A percentile compares a stretch with the other conserved stretches of the same genome.
These are phyloP conservation scores for Pentalonia nigronervosa DNA, from an alignment of 1,140 invertebrate species.

Conservation along the genomic window DNA sequence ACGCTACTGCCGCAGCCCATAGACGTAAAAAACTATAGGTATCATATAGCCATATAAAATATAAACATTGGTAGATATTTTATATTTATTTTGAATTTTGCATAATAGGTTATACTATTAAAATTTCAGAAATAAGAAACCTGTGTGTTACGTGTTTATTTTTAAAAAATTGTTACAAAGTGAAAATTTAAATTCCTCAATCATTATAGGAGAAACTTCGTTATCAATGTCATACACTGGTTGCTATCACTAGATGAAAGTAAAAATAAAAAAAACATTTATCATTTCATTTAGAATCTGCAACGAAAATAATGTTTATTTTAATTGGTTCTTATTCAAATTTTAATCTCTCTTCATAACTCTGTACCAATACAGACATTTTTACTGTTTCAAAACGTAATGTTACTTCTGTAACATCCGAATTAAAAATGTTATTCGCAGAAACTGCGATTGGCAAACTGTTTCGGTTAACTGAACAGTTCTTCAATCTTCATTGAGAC, in stretches of 20 bases:
- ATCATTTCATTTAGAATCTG: neutral
- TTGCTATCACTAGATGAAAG: constrained; percentile 11
- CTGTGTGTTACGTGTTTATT: too few species aligned
- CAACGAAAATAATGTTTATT: neutral
- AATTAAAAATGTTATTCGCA: neutral
- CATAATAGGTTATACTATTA: too few species aligned
- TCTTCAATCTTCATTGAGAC: neutral
- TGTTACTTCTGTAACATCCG: neutral
- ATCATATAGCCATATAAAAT: too few species aligned
- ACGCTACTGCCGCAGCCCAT: too few species aligned
- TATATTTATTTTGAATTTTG: too few species aligned
- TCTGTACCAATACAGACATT: neutral
- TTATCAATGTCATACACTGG: neutral
- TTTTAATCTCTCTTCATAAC: neutral
- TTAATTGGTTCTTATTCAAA: neutral
- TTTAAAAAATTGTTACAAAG: too few species aligned
- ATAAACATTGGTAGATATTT: too few species aligned
- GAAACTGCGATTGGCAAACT: neutral
- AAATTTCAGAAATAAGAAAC: too few species aligned
- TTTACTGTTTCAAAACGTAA: neutral
- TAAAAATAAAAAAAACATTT: neutral
- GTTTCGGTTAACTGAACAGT: neutral
- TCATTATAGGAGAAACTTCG: neutral
- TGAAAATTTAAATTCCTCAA: neutral
- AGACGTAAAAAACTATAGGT: too few species aligned